phyloP scores from a whole-genome alignment of 2,888 invertebrate genomes.

The Prenolepis imparis region DNA sequence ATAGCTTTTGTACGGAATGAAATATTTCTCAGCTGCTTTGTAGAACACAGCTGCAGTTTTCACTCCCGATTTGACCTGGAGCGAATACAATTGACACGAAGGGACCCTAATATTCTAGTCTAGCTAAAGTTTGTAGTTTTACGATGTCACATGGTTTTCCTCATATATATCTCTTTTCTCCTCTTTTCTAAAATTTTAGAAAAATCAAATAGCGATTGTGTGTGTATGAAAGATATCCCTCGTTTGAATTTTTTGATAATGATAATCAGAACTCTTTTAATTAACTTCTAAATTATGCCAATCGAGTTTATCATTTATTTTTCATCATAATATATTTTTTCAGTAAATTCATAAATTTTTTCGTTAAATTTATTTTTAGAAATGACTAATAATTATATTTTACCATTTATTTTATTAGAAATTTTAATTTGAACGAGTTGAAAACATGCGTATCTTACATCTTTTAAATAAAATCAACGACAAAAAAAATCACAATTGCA shows the following conservation, averaged over 20 bases:
- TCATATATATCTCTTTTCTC: not conserved
- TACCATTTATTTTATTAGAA: not conserved
- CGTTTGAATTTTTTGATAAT: not conserved
- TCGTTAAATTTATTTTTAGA: not conserved
- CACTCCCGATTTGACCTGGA: conserved; percentile 24
- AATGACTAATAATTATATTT: not conserved
- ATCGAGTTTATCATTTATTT: not conserved
- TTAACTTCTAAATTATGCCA: not conserved
- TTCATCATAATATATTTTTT: not conserved
- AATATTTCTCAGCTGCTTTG: conserved; percentile 38
- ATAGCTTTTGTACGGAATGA: conserved; percentile 17
- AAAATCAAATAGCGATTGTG: not conserved
- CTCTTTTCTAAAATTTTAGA: not conserved
- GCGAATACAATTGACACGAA: conserved; percentile 30
- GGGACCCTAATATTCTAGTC: not conserved
- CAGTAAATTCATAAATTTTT: not conserved
- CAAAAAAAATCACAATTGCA: not conserved
- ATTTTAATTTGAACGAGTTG: not conserved
- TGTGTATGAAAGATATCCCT: not conserved
- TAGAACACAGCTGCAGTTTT: conserved; percentile 42
- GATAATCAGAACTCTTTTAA: not conserved
- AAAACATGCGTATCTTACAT: not conserved
- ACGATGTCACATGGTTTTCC: not conserved
- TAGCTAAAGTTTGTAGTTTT: conserved; percentile 2
- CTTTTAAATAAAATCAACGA: not conserved